Base-by-base conservation (phyloP, 2,888 invertebrate genomes). In the Aelia acuminata region DNA sequence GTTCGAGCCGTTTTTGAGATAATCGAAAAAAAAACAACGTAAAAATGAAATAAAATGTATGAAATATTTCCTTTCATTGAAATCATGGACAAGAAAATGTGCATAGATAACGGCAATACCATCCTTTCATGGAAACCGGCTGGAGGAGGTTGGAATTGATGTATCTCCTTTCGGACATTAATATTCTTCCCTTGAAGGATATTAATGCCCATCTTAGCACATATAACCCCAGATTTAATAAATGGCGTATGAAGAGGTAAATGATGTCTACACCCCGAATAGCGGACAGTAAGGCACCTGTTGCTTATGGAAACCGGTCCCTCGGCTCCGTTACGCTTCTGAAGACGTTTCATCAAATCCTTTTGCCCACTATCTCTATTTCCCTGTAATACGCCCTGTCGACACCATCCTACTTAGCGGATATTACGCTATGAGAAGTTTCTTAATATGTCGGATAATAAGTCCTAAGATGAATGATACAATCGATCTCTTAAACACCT, bases 341-440 rank as follows among this genome's bases (percentile, higher is more conserved):
- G 43, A n/a, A n/a, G n/a, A 80, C n/a, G 22, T 80, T 80, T 80
- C 43, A 80, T 80, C 80, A 80, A 80, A 80, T 43, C 80, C 43
- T 80, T n/a, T 11, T 2, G n/a, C n/a, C n/a, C 80, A 47, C 43
- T n/a, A 47, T 47, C 80, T 31, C 43, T n/a, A 43, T 70, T 70
- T 70, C 63, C 63, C 63, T 70, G 18, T 22, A 70, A 70, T 70
- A 70, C 63, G 10, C 20, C 7, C 63, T 70, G 18, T 35, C 63
- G 31, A 70, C 20, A 2, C 18, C 3, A 11, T 35, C 35, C 4
- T 35, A 18, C 18, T 35, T 20, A 5, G 18, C 31, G 63, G 63
- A 70, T 70, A 70, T 70, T 70, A 70, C 63, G 63, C 15, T 35
- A 70, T 35, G 5, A 18, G 8, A 1, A 2, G 7, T 70, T 70